Percentiles rank a stretch among this genome's conserved stretches.
phyloP scores from a whole-genome alignment of 2,888 invertebrate genomes.

The Sepioteuthis lessoniana region DNA sequence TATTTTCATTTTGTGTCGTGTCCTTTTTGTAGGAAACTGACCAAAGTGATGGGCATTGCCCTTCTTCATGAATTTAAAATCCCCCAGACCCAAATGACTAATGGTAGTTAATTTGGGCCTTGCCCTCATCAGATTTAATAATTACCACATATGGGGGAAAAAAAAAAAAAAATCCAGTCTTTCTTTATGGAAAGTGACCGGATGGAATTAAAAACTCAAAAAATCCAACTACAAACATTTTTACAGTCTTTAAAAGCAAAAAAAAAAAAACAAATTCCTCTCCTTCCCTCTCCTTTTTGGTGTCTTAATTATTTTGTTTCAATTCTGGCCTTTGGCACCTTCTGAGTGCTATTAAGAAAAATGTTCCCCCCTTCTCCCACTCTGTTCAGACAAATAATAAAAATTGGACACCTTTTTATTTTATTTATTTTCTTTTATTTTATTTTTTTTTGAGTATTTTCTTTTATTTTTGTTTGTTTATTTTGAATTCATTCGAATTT shows the following conservation, averaged over 20 bases:
- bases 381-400: neutral
- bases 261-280: neutral
- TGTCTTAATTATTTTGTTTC: neutral
- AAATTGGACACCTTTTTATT: neutral
- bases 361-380: neutral
- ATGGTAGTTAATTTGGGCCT: too few relatives aligned
- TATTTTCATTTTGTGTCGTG: too few relatives aligned
- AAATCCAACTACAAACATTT: neutral
- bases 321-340: neutral
- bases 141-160: too few relatives aligned
- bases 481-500: constrained; percentile 23
- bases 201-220: too few relatives aligned
- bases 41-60: too few relatives aligned
- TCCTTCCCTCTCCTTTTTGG: neutral
- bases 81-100: too few relatives aligned
- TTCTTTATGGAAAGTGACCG: too few relatives aligned
- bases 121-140: too few relatives aligned
- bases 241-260: neutral
- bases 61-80: too few relatives aligned
- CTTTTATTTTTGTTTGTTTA: neutral
- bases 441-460: neutral
- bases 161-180: too few relatives aligned
- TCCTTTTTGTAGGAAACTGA: too few relatives aligned
- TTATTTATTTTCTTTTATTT: neutral
- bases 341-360: neutral